Base-by-base conservation (phyloP, 2,113 vertebrate genomes). In the Rhea pennata region DNA sequence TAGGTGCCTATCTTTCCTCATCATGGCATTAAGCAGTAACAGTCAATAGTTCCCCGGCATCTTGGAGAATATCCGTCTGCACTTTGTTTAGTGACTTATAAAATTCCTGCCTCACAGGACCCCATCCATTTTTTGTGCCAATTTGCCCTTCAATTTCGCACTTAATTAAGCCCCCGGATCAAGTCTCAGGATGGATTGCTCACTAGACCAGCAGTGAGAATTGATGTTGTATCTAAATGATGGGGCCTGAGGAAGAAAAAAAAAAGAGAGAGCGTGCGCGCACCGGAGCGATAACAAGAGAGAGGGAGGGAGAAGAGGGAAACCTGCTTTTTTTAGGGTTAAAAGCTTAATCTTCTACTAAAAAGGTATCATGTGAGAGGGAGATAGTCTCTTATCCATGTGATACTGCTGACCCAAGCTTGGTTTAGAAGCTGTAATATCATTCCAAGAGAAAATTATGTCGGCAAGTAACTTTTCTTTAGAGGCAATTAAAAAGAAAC, bases 301-400 rank as follows among this genome's bases (percentile, higher is more conserved):
- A 54, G 61, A 50, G 33, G 20, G 70, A 67, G 31, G 21, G 78
- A 48, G 13, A 90, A 74, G 48, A 70, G 59, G 85, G 81, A 96
- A 95, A 95, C 54, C 83, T 92, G 95, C 62, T 87, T 95, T 96
- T 92, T 95, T 89, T 84, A 64, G 46, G 89, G 88, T 92, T 96
- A 95, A 78, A 95, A 93, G 83, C 86, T 62, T 93, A 91, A 97
- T 97, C 94, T 92, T 93, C 85, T 87, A 69, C 84, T 93, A 92
- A 97, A 77, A 72, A 15, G 0, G 64, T 27, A 92, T 87, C 61
- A 39, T 22, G 54, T 90, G 93, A 93, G 84, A 66, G 59, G 44
- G 92, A 87, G 90, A 88, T 58, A 79, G 73, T 87, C 78, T 91
- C 94, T 95, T 77, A 77, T 84, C 83, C 95, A 26, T 21, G 61